Base-by-base conservation (phyloP, 2,888 invertebrate genomes). In the Anticlea derivata region DNA sequence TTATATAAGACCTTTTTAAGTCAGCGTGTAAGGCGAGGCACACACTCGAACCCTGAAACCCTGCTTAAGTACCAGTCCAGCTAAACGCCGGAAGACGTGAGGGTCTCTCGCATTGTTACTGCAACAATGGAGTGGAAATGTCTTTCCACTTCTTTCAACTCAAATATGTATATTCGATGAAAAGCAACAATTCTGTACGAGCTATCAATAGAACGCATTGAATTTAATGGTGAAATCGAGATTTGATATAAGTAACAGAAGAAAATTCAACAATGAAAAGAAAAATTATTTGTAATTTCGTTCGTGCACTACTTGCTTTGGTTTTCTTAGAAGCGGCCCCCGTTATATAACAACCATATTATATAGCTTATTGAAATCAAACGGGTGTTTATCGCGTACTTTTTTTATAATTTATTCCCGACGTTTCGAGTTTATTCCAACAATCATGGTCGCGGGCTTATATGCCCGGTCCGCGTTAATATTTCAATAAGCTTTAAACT, bases 41-140 rank as follows among this genome's bases (percentile, higher is more conserved):
- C 56, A 56, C 63, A 63, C 59, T 61, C 65, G 63, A 70, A 68
- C 68, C 66, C 61, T 55, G 55, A 65, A 70, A 70, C 67, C 69
- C 60, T 58, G 59, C 64, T 50, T 58, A 61, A 69, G 64, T 61
- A 69, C 64, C 68, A 79, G 82, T 80, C 80, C 78, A 61, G 76
- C 74, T 80, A 81, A 83, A 80, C 75, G 72, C 75, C 78, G 80
- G 80, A 82, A 80, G 76, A 70, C 65, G 73, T 62, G 71, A 75
- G 78, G 71, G 67, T 77, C 37, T 50, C 75, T 72, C 62, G 72
- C 78, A 75, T 83, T 82, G 83, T 83, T 79, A 75, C 75, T 66
- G 68, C 65, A 70, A 81, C 79, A 81, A 75, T 79, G 67, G 72
- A 72, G 72, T 69, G 75, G 76, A 80, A 80, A 78, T 76, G 74